Evolutionary conservation across 2,113 vertebrate genomes (phyloP), one percentile per base, ranked within the genome.

Genomic region (Pongo abelii): DNA sequence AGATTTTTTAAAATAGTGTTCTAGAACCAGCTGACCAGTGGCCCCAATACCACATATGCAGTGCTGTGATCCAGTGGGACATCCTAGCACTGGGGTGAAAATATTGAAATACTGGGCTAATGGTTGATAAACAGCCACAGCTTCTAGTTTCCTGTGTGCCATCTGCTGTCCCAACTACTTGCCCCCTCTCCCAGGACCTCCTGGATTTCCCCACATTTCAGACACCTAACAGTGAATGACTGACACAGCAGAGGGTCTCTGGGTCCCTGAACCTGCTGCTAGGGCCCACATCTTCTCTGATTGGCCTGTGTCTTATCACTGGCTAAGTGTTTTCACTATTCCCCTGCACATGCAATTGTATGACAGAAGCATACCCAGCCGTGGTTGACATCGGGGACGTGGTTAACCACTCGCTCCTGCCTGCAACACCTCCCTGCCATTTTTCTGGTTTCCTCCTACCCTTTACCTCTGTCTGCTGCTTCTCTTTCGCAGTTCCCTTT

Each of bases 351-450:
- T 0, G 5, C 14, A 16, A 30, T 4, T 17, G 4, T 25, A 1
- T 16, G 11, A 52, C 9, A 48, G 48, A 43, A 13, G 35, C 10
- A 7, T 1, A 13, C 10, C 52, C 30, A 25, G 70, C 32, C n/a
- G 30, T 1, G 5, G 81, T 0, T 2, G 14, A 27, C 50, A 13
- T 8, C 0, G 0, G 35, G 61, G 57, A 10, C 27, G 27, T 5
- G 5, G 5, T 1, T 6, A 14, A 14, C 22, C 38, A 11, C 50
- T 9, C 22, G 22, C 50, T 52, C 22, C 81, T 0, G 7, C 46
- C 27, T 6, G 20, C 1, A 22, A 30, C 6, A 1, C 27, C 75
- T 43, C n/a, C 70, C 35, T 52, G 17, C 14, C n/a, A 13, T 30
- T 14, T 6, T 78, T 46, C 25, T 79, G 16, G 16, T 30, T 35